Percentiles rank a stretch among this genome's conserved stretches.
phyloP scores from a whole-genome alignment of 2,888 invertebrate genomes.

The Anthrax anthrax region DNA sequence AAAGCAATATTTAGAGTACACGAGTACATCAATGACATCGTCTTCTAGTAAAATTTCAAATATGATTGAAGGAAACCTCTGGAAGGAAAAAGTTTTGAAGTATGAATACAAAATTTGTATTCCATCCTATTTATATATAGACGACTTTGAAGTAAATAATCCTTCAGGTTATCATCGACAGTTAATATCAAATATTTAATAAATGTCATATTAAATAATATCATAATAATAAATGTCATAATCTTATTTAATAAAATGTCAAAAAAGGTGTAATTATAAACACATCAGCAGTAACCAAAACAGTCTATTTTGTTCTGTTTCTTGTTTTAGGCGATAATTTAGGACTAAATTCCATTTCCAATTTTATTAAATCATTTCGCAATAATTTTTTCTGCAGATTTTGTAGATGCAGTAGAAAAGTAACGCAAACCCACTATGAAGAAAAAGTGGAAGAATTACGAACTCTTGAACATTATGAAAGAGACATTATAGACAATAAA shows the following conservation, averaged over 20 bases:
- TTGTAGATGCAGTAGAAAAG: slow-evolving; percentile 3
- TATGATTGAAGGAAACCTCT: no score
- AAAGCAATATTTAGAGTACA: no score
- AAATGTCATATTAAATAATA: no score
- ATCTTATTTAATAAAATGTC: slow-evolving; percentile 5
- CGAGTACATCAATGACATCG: no score
- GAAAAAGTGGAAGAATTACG: background rate
- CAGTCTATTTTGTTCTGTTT: slow-evolving; percentile 6
- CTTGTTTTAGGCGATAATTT: slow-evolving; percentile 9
- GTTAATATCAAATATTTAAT: slow-evolving; percentile 1
- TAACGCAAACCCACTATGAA: background rate
- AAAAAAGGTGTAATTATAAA: background rate
- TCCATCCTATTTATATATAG: no score
- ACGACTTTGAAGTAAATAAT: no score
- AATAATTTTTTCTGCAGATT: slow-evolving; percentile 7
- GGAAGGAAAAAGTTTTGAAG: no score
- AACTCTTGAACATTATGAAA: background rate
- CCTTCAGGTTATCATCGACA: no score
- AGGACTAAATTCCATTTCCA: slow-evolving; percentile 6
- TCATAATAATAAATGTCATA: no score
- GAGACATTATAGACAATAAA: background rate
- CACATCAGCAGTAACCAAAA: background rate
- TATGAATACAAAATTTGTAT: no score
- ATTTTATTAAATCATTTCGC: slow-evolving; percentile 7
- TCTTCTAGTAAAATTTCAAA: no score